Percentiles rank a stretch among this genome's conserved stretches.
phyloP scores from a whole-genome alignment of 2,113 vertebrate genomes.

The Scatophagus argus region DNA sequence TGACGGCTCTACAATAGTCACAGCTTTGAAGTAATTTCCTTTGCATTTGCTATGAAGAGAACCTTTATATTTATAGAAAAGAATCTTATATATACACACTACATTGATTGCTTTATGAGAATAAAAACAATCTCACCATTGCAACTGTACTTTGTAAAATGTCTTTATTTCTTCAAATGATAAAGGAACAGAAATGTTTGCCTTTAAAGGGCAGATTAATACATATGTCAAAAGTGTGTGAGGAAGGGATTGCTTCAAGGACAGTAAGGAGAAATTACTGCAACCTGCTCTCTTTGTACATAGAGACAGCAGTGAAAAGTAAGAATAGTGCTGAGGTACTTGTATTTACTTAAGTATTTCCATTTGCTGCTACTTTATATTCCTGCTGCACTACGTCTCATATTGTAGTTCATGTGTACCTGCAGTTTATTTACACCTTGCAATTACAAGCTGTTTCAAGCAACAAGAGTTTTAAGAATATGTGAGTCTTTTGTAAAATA shows the following conservation, averaged over 20 bases:
- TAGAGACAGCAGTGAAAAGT: no score
- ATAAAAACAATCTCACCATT: slow-evolving; percentile 90
- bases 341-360: no score
- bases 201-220: background rate
- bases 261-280: background rate
- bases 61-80: slow-evolving; percentile 97
- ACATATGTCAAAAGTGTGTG: background rate
- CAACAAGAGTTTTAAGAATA: no score
- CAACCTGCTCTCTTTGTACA: background rate
- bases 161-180: background rate
- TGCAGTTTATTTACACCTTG: no score
- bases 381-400: no score
- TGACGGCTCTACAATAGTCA: slow-evolving; percentile 64
- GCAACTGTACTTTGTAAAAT: slow-evolving; percentile 76
- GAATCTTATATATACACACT: slow-evolving; percentile 91
- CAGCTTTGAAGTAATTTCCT: slow-evolving; percentile 78
- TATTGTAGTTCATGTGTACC: no score
- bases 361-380: no score
- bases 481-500: no score
- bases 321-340: no score
- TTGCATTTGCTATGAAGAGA: slow-evolving; percentile 92
- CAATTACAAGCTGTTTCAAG: no score
- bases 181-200: background rate
- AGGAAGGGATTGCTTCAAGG: background rate
- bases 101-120: slow-evolving; percentile 92